Evolutionary conservation across 2,113 vertebrate species (phyloP).

Genomic region (Limanda limanda): DNA sequence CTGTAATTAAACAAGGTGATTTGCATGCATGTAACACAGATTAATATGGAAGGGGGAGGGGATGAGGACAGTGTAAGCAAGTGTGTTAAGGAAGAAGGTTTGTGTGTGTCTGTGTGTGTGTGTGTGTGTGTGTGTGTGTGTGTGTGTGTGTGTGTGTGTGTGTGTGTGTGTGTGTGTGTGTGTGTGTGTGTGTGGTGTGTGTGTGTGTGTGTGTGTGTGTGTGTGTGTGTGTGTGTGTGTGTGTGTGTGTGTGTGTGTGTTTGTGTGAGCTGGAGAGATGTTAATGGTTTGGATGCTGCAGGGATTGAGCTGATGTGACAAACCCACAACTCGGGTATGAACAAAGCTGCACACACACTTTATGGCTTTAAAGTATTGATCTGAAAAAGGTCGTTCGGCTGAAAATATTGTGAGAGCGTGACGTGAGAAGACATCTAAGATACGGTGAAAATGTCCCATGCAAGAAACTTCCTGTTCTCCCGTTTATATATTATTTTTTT

Average conservation of each 20-base stretch:
- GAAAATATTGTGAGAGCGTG: background rate
- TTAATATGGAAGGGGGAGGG: slow-evolving; percentile 60
- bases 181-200: slow-evolving; percentile 1
- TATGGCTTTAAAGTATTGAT: background rate
- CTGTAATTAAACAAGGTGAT: slow-evolving; percentile 84
- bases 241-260: slow-evolving; percentile 13
- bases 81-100: slow-evolving; percentile 12
- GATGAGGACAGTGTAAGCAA: background rate
- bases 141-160: slow-evolving; percentile 17
- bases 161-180: background rate
- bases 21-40: slow-evolving; percentile 81
- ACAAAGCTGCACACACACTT: background rate
- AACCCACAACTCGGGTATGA: slow-evolving; percentile 3
- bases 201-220: slow-evolving; percentile 23
- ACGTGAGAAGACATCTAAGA: background rate
- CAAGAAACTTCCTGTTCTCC: slow-evolving; percentile 2
- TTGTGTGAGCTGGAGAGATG: slow-evolving; percentile 29
- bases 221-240: background rate
- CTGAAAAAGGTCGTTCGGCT: background rate
- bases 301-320: background rate
- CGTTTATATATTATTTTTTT: too few relatives aligned
- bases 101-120: slow-evolving; percentile 5
- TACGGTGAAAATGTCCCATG: slow-evolving; percentile 1
- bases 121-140: slow-evolving; percentile 6
- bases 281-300: slow-evolving; percentile 20